phyloP scores from a whole-genome alignment of 2,113 vertebrate genomes.

The Prolemur simus region DNA sequence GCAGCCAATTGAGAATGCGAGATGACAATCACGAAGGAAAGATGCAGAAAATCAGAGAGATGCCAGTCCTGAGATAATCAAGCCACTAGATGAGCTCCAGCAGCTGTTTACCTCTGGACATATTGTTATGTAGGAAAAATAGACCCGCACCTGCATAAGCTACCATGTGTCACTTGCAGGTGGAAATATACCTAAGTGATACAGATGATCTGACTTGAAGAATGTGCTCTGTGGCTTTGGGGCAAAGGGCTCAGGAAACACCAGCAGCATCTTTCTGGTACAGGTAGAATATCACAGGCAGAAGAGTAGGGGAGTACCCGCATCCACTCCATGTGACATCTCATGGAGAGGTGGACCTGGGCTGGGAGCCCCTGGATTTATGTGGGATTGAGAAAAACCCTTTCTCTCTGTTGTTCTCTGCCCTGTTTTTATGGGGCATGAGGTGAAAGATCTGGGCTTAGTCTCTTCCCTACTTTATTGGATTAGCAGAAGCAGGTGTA shows the following conservation, averaged over 20 bases:
- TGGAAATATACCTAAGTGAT: rapidly evolving
- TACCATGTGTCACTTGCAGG: rapidly evolving
- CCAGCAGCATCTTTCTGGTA: not conserved
- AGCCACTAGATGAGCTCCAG: not conserved
- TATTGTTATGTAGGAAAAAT: not conserved
- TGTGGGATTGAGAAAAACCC: rapidly evolving
- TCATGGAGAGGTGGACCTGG: not conserved
- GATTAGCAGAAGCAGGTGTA: not conserved
- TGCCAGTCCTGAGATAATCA: not conserved
- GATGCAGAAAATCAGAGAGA: not conserved
- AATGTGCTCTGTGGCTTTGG: too few species aligned
- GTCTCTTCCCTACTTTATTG: not conserved
- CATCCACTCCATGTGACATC: not conserved
- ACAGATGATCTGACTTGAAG: not conserved
- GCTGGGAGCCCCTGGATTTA: not conserved
- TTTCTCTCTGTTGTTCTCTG: not conserved
- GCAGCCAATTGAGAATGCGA: not conserved
- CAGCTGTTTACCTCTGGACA: not conserved
- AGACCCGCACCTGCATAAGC: not conserved
- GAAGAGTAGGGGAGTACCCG: not conserved
- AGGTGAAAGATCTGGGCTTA: not conserved
- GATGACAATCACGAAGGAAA: not conserved
- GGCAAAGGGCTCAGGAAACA: not conserved
- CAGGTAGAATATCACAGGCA: not conserved
- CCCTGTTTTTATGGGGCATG: not conserved